These are phyloP conservation scores for Pelmatolapia mariae DNA, from an alignment of 2,113 vertebrate genomes.

Conservation along the genomic window DNA sequence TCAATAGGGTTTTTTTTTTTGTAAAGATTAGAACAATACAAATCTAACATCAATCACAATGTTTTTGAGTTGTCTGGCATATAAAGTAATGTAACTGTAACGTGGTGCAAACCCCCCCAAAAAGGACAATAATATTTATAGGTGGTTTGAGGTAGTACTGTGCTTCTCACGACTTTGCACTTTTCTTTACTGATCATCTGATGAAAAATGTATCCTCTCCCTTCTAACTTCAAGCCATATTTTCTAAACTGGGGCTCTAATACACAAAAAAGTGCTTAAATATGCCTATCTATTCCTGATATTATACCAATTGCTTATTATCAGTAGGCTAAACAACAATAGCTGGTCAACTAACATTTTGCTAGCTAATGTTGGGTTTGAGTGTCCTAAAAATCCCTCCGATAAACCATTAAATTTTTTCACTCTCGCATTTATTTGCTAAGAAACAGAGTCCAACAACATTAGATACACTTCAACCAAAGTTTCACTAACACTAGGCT, in stretches of 20 bases:
- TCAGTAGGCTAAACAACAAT: not conserved
- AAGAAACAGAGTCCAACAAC: not conserved
- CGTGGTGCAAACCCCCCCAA: fast-evolving
- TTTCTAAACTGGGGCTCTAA: not conserved
- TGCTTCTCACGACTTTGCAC: not conserved
- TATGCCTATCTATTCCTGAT: not conserved
- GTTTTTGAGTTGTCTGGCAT: not conserved
- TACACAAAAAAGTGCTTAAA: not conserved
- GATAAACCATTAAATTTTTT: not conserved
- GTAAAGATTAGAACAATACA: not conserved
- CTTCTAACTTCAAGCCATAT: not conserved
- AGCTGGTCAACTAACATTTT: not conserved
- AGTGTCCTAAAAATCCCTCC: not conserved
- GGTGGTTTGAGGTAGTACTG: not conserved
- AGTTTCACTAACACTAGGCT: not conserved
- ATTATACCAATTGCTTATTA: not conserved
- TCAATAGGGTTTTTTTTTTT: not conserved
- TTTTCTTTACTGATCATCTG: not conserved
- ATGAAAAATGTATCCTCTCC: not conserved
- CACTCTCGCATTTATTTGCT: not conserved
- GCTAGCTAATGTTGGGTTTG: not conserved
- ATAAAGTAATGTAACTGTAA: not conserved
- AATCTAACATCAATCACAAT: not conserved
- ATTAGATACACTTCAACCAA: not conserved
- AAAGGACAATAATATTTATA: not conserved